phyloP scores from a whole-genome alignment of 1,140 invertebrate species.

The Watersipora subatra region DNA sequence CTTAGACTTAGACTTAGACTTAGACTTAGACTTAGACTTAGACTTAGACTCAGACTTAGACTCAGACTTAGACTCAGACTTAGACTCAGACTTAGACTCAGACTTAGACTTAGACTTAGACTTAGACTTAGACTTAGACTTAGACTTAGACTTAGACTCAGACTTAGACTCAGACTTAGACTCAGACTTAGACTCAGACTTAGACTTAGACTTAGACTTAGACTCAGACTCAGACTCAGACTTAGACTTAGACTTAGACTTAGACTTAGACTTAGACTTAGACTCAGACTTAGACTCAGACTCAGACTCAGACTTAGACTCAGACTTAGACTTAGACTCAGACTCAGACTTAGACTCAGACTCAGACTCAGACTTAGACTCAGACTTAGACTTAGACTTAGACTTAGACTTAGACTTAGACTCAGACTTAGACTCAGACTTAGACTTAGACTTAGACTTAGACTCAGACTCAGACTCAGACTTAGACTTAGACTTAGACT shows the following conservation, averaged over 20 bases:
- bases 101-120: background rate
- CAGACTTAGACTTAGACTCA: background rate
- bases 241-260: background rate
- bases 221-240: background rate
- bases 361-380: background rate
- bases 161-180: background rate
- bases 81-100: background rate
- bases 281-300: background rate
- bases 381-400: background rate
- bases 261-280: background rate
- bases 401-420: background rate
- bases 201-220: background rate
- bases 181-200: background rate
- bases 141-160: background rate
- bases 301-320: background rate
- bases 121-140: background rate
- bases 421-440: background rate
- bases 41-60: background rate
- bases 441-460: background rate
- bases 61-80: background rate
- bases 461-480: background rate
- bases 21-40: background rate
- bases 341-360: background rate
- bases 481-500: background rate
- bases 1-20: background rate